Evolutionary conservation across 2,888 invertebrate genomes (phyloP).

Genomic region (Patella depressa): DNA sequence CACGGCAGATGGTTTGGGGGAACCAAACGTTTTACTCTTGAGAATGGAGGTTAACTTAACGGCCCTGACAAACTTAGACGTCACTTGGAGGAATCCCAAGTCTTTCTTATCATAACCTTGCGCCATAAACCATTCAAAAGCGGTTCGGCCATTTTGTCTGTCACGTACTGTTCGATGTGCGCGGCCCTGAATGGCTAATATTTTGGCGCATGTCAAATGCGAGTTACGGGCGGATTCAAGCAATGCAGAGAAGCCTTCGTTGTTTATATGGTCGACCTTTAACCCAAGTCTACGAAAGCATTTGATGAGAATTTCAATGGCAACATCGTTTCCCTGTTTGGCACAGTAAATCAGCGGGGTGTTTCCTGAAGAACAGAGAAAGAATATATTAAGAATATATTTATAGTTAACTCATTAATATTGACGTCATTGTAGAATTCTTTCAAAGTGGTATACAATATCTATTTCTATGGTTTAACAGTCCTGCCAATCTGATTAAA

Average conservation of each 20-base stretch:
- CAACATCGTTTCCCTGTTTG: slow-evolving; percentile 65
- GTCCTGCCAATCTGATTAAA: no score
- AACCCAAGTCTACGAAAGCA: slow-evolving; percentile 67
- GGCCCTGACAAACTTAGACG: slow-evolving; percentile 32
- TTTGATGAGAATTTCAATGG: slow-evolving; percentile 62
- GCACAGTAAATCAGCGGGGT: slow-evolving; percentile 66
- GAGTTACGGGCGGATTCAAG: slow-evolving; percentile 64
- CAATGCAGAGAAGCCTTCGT: slow-evolving; percentile 65
- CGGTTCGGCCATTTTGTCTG: slow-evolving; percentile 51
- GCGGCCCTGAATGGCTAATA: slow-evolving; percentile 64
- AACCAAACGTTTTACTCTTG: neutral
- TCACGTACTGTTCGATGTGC: slow-evolving; percentile 60
- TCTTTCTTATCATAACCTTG: slow-evolving; percentile 62
- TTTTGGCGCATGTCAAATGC: slow-evolving; percentile 62
- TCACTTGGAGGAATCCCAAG: slow-evolving; percentile 42
- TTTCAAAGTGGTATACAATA: no score
- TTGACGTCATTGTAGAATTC: no score
- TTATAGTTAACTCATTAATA: no score
- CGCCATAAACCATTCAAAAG: slow-evolving; percentile 62
- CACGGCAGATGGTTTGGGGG: neutral
- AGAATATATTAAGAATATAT: no score
- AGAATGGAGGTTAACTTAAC: slow-evolving; percentile 38
- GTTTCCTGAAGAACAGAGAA: slow-evolving; percentile 55
- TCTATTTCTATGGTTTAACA: no score
- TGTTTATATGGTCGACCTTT: slow-evolving; percentile 63